A percentile compares a stretch with the other conserved stretches of the same genome.
phyloP scores from a whole-genome alignment of 2,888 invertebrate species.

The Microdon myrmicae region DNA sequence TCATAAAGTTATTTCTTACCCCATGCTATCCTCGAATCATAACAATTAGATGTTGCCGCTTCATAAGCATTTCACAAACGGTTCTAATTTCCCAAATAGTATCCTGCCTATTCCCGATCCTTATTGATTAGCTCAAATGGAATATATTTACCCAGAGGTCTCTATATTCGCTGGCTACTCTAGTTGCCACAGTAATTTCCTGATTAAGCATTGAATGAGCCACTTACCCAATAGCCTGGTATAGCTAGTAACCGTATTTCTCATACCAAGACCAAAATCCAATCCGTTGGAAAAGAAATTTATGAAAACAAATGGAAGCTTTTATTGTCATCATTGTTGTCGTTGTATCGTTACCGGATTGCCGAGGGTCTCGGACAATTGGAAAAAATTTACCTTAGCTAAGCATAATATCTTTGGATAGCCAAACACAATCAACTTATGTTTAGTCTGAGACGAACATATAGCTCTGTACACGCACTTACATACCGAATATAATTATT shows the following conservation, averaged over 20 bases:
- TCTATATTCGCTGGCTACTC: conserved; percentile 14
- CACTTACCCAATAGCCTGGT: conserved; percentile 36
- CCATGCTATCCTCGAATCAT: conserved; percentile 4
- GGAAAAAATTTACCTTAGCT: conserved; percentile 49
- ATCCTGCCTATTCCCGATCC: conserved; percentile 36
- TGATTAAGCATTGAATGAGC: conserved; percentile 43
- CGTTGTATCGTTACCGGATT: conserved; percentile 13
- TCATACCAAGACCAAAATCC: neutral
- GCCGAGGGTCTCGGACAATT: conserved; percentile 40
- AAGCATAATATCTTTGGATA: conserved; percentile 38
- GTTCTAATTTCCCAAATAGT: conserved; percentile 45
- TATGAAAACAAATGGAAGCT: conserved; percentile 31
- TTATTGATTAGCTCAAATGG: conserved; percentile 32
- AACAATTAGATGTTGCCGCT: conserved; percentile 46
- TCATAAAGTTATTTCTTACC: conserved; percentile 2
- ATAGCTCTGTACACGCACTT: too few relatives aligned
- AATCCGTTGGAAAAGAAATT: conserved; percentile 11
- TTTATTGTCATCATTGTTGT: neutral
- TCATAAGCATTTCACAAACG: conserved; percentile 37
- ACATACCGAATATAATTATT: too few relatives aligned
- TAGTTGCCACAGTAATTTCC: conserved; percentile 35
- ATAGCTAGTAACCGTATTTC: conserved; percentile 6
- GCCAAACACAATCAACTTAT: neutral
- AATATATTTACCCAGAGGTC: conserved; percentile 42
- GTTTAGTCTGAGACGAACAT: too few relatives aligned